phyloP scores from a whole-genome alignment of 1,140 invertebrate species.

The Drosophila ogumai region DNA sequence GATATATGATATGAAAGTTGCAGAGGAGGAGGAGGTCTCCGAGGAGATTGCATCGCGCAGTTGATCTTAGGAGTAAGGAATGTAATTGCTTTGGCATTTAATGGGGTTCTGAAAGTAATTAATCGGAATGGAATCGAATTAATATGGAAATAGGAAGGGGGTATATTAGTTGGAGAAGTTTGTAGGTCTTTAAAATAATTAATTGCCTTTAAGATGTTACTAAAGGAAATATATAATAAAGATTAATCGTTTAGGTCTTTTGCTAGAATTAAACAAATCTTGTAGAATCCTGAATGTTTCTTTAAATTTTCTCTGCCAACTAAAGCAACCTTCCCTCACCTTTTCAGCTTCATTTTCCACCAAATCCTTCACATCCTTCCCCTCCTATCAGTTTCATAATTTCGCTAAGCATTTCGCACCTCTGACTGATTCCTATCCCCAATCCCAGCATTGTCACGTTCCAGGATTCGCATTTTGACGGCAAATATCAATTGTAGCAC shows the following conservation, averaged over 20 bases:
- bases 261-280: not conserved
- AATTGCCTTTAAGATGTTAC: not conserved
- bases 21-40: not conserved
- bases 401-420: constrained; percentile 25
- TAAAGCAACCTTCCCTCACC: not conserved
- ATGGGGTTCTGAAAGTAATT: constrained; percentile 14
- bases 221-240: too few species aligned
- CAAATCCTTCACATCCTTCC: not conserved
- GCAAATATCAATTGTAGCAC: constrained; percentile 76
- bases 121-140: not conserved
- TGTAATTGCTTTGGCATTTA: constrained; percentile 1
- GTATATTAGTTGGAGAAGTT: not conserved
- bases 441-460: constrained; percentile 56
- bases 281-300: not conserved
- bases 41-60: not conserved
- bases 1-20: constrained; percentile 24
- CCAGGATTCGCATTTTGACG: constrained; percentile 44
- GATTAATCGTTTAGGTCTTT: too few species aligned
- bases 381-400: constrained; percentile 30
- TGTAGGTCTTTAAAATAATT: not conserved
- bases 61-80: not conserved
- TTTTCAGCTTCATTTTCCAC: not conserved
- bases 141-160: not conserved
- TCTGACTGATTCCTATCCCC: not conserved
- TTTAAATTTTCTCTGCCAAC: too few species aligned